Percentiles rank a stretch among this genome's conserved stretches.
phyloP scores from a whole-genome alignment of 2,888 invertebrate species.

The Eupithecia vulgata region DNA sequence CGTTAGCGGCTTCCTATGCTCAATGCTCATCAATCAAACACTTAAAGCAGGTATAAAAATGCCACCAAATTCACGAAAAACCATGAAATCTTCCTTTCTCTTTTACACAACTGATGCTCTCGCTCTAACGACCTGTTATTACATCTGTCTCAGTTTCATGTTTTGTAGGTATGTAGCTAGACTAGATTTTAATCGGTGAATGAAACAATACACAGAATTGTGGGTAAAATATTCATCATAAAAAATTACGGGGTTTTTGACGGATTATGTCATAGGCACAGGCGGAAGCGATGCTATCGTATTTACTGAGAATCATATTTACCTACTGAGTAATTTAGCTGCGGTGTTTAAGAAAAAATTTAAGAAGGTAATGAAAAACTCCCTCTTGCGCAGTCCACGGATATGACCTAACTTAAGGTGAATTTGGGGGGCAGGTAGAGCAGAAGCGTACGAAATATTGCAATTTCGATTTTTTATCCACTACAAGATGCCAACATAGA shows the following conservation, averaged over 20 bases:
- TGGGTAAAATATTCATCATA: constrained; percentile 42
- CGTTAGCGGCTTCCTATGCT: neutral
- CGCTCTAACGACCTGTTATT: constrained; percentile 47
- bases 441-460: too few relatives aligned
- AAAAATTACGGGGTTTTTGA: constrained; percentile 29
- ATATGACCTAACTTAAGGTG: too few relatives aligned
- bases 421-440: too few relatives aligned
- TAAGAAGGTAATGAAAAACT: too few relatives aligned
- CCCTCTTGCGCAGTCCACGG: too few relatives aligned
- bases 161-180: constrained; percentile 8
- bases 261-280: constrained; percentile 22
- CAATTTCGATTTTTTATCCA: too few relatives aligned
- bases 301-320: too few relatives aligned
- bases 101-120: constrained; percentile 46
- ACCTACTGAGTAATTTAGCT: too few relatives aligned
- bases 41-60: neutral
- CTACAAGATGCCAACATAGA: too few relatives aligned
- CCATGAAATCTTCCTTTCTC: constrained; percentile 57
- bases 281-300: constrained; percentile 18
- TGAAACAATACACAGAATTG: constrained; percentile 39
- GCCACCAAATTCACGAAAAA: constrained; percentile 46
- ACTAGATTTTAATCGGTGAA: constrained; percentile 43
- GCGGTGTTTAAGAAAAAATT: too few relatives aligned
- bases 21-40: constrained; percentile 34
- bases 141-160: constrained; percentile 43